Percentiles rank a stretch among this genome's conserved stretches.
Evolutionary conservation across 2,888 invertebrate genomes (phyloP).

Genomic region (Cancer borealis): DNA sequence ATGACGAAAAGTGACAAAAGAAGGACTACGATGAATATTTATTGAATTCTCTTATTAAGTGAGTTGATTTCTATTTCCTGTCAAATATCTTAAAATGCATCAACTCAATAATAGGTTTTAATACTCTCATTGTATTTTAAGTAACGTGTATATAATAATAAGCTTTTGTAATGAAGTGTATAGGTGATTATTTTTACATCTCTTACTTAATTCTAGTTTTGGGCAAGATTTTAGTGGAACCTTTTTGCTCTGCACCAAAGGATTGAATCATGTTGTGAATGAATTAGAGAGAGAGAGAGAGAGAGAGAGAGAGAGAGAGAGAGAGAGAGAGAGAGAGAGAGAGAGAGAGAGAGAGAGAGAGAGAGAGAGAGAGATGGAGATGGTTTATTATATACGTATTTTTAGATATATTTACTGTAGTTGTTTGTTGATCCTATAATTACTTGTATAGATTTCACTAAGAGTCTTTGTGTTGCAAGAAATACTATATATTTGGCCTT

Average conservation of each 20-base stretch:
- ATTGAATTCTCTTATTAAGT: neutral
- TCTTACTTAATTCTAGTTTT: neutral
- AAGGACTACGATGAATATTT: neutral
- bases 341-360: too few relatives aligned
- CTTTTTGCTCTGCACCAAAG: neutral
- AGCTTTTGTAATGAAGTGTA: neutral
- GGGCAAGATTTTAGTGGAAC: neutral
- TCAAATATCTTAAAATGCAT: neutral
- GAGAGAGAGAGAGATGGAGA: neutral
- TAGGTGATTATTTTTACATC: too few relatives aligned
- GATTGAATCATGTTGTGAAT: neutral
- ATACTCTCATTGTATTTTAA: neutral
- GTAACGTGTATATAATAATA: neutral
- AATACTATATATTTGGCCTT: slow-evolving; percentile 66
- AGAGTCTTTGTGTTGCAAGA: neutral
- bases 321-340: neutral
- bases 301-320: neutral
- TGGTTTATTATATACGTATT: neutral
- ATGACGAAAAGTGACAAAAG: neutral
- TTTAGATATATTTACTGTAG: slow-evolving; percentile 2
- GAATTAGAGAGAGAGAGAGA: neutral
- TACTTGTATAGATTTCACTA: slow-evolving; percentile 13
- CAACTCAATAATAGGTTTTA: neutral
- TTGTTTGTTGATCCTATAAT: neutral
- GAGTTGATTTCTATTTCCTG: neutral